Base-by-base conservation (phyloP, 2,888 invertebrate species). In the Lottia scabra region DNA sequence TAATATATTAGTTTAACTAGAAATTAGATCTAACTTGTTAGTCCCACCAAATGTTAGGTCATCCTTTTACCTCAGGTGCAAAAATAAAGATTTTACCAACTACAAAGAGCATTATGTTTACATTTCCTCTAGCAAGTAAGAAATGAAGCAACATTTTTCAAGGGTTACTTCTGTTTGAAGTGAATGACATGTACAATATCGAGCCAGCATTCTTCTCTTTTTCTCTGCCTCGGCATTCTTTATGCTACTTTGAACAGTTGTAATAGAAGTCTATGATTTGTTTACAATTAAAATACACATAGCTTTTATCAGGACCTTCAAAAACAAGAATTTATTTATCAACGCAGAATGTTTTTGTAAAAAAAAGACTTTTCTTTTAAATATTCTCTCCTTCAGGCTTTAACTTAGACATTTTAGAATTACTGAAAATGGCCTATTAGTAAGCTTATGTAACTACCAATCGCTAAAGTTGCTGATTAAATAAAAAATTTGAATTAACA, bases 241-340 rank as follows among this genome's bases (percentile, higher is more conserved):
- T 23, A 12, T 56, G 23, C 56, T 23, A 23, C 56, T 56, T 56
- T 56, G 56, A 56, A 56, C 56, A 56, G 56, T 23, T 56, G 56
- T 56, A 56, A 56, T 8, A n/a, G 23, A 56, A 56, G 23, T 19
- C 56, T 56, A 23, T 56, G 56, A 23, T 56, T 56, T 56, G 56
- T 23, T 56, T 56, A 23, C 56, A 56, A 56, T 23, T 56, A 56
- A 23, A 56, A 23, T 38, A 38, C 38, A 23, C 56, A 56, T 56
- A 30, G 56, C 56, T 23, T 56, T 56, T n/a, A 56, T 56, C 56
- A 10, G 56, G n/a, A 6, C 56, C 10, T 23, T 19, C 19, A 56
- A 56, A 8, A 56, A 56, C 56, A 56, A 56, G 56, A 56, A 56
- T 56, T 56, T 56, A 56, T 56, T 56, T 56, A 56, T 56, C 19